Evolutionary conservation across 2,888 invertebrate species (phyloP), one percentile per base, ranked within the genome.

Genomic region (Mesoligia furuncula): DNA sequence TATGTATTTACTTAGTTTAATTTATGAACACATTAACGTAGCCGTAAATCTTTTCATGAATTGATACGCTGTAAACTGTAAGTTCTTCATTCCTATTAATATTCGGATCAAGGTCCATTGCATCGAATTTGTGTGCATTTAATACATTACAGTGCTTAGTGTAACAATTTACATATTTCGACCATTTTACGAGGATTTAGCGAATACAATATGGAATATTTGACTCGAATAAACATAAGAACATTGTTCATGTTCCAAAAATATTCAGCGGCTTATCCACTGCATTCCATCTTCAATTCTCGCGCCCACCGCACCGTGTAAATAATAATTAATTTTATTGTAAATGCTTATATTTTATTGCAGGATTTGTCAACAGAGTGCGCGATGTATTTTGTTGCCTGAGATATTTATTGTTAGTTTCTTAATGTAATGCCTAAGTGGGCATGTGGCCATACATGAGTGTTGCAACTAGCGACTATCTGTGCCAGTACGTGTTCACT

Each of bases 251-350:
- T 77, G 66, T 79, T 79, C 70, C 72, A 67, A 82, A 79, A 74
- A 79, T 87, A 85, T 80, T 78, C 67, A 31, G 36, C 1, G 78
- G 75, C 89, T 64, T 92, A 92, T 96, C 96, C 94, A 90, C 85
- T 72, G 59, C 66, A 89, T 80, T 62, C 90, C 83, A 79, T 80
- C 93, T 80, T 83, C 72, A 89, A 88, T 89, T 90, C 93, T 91
- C 93, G 93, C 93, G 95, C 95, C 94, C 95, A 94, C 93, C 91
- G 92, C 90, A 93, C 95, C 96, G 95, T 96, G 96, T 96, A 96
- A 96, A 96, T 96, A 96, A 96, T 96, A 96, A 96, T 96, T 96
- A 96, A 96, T 96, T 96, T 96, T 96, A 96, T 96, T 96, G 96
- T 96, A 96, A 96, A 95, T 96, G 96, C 96, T 96, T 96, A 96